Evolutionary conservation across 2,797 vertebrate species (phyloP), one percentile per base, ranked within the genome.

Genomic region (Aulostomus chinensis): DNA sequence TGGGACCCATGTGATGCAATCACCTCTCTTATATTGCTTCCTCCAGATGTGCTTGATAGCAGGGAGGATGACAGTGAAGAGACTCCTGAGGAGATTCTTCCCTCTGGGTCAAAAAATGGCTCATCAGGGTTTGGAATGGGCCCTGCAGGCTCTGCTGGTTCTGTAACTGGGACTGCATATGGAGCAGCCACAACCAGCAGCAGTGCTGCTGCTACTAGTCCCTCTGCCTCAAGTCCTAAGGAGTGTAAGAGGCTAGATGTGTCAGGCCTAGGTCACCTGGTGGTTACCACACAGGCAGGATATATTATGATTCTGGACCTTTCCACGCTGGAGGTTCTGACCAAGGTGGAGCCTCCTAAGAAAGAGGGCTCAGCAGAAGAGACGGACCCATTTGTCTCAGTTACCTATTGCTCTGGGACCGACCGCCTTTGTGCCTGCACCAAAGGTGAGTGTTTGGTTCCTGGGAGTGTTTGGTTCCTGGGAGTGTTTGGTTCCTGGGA

Each of bases 351-450:
- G 68, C 97, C 97, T 9, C 94, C 95, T 54, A 94, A 93, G 88
- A 98, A 94, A 83, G 97, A 97, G 56, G 94, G 93, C 29, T 75
- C 80, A 30, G 88, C 65, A 18, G 96, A 98, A 24, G 95, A 97
- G 76, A 89, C 86, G 16, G 97, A 99, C 80, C 93, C 91, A 13
- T 99, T 99, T 83, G 96, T 98, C 72, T 99, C 97, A 48, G 96
- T 99, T 60, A 96, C 97, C 50, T 99, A 99, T 87, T 99, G 97
- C 89, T 98, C 97, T 25, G 97, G 97, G 87, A 99, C 97, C 6
- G 97, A 99, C 90, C 95, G 97, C 81, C 91, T 99, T 62, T 98
- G 96, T 90, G 96, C 96, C 2, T 98, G 96, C 88, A 98, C 96
- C 65, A 96, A 94, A 97, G 97, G 97, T 99, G 86, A 93, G 82